Evolutionary conservation across 1,140 invertebrate species (phyloP).

Genomic region (Olivierus martensii): DNA sequence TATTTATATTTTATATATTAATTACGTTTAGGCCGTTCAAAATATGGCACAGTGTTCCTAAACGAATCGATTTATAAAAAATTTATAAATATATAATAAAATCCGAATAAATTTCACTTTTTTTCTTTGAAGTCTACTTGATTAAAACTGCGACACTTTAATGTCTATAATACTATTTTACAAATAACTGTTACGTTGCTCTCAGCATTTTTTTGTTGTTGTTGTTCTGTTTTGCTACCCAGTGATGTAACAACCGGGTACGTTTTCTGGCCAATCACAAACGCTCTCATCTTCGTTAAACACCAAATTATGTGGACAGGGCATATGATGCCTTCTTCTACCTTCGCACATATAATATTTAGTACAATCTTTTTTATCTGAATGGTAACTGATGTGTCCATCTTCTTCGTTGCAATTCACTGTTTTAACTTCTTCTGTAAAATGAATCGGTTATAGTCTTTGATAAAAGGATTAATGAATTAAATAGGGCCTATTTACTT

Average conservation of each 20-base stretch:
- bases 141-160: too few species aligned
- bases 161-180: too few species aligned
- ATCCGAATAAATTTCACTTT: too few species aligned
- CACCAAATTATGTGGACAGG: conserved; percentile 77
- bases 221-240: not conserved
- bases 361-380: conserved; percentile 77
- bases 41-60: too few species aligned
- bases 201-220: too few species aligned
- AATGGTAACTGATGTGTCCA: conserved; percentile 79
- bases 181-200: too few species aligned
- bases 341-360: conserved; percentile 92
- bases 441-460: not conserved
- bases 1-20: too few species aligned
- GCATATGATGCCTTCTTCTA: conserved; percentile 71
- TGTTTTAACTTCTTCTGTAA: conserved; percentile 33
- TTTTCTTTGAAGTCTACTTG: too few species aligned
- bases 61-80: too few species aligned
- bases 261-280: conserved; percentile 89
- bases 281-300: conserved; percentile 85
- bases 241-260: conserved; percentile 27
- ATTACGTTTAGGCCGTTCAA: too few species aligned
- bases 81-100: too few species aligned
- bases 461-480: too few species aligned
- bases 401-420: conserved; percentile 79
- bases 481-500: conserved; percentile 25